Conservation (phyloP, 2,113 vertebrate genomes). For the Micromys minutus region DNA sequence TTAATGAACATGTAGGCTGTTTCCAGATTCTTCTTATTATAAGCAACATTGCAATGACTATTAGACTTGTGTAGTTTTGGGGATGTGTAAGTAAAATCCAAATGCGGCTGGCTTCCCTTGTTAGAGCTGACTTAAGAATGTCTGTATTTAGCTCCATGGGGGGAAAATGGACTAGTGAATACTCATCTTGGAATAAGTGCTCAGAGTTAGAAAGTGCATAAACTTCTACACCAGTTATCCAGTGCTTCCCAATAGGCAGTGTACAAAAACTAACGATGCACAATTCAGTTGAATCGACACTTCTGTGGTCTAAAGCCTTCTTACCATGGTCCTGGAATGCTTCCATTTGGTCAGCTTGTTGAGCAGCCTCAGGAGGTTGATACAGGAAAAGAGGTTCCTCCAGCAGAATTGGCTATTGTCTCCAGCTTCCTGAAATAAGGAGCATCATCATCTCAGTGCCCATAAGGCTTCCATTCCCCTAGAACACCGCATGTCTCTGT, state of each 20-base stretch:
- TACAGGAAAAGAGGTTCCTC: slow-evolving; percentile 98
- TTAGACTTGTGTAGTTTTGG: not conserved
- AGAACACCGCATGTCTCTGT: not conserved
- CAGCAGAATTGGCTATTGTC: slow-evolving; percentile 97
- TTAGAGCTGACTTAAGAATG: not conserved
- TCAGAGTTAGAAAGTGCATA: not conserved
- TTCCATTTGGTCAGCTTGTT: slow-evolving; percentile 99
- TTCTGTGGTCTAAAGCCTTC: slow-evolving; percentile 30
- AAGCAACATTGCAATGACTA: not conserved
- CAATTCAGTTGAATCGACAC: not conserved
- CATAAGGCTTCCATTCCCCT: not conserved
- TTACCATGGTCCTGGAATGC: slow-evolving; percentile 98
- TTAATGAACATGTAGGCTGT: not conserved
- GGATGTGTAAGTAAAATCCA: slow-evolving; percentile 2
- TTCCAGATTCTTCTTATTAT: slow-evolving; percentile 31
- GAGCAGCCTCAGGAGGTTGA: slow-evolving; percentile 94
- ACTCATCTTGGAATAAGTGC: not conserved
- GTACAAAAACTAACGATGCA: not conserved
- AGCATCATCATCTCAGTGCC: not conserved
- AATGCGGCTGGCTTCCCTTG: not conserved
- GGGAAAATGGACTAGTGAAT: not conserved
- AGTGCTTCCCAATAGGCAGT: not conserved
- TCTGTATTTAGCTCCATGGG: not conserved
- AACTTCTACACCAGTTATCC: not conserved
- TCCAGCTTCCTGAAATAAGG: slow-evolving; percentile 91